These are phyloP conservation scores for Pluvianellus socialis DNA, from an alignment of 2,113 vertebrate species.

Conservation along the genomic window DNA sequence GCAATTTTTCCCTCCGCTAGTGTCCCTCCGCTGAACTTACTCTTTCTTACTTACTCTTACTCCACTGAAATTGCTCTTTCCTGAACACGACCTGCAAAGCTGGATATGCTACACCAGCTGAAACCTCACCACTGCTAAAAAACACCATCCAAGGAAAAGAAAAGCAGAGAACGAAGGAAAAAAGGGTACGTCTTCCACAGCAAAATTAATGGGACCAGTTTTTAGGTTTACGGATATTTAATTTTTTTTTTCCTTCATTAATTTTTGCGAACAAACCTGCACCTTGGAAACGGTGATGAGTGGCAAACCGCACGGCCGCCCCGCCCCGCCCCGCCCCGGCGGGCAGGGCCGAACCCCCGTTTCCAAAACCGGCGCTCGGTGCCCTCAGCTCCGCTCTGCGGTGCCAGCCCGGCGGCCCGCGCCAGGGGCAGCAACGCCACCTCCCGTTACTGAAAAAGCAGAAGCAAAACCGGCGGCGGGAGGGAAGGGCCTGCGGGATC, in stretches of 20 bases:
- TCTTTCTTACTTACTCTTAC: too few species aligned
- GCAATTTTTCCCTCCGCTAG: neutral
- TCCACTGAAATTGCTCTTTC: neutral
- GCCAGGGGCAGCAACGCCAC: fast-evolving
- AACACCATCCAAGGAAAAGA: neutral
- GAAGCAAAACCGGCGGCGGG: neutral
- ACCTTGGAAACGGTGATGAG: fast-evolving
- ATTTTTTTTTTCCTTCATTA: too few species aligned
- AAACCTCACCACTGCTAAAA: neutral
- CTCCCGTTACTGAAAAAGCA: too few species aligned
- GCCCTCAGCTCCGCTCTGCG: neutral
- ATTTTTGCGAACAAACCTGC: neutral
- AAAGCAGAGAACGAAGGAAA: neutral
- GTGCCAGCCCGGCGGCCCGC: neutral
- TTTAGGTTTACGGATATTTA: fast-evolving
- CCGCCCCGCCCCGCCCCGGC: neutral
- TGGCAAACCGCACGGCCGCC: too few species aligned
- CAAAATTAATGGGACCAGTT: neutral
- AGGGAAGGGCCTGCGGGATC: neutral
- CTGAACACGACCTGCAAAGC: neutral
- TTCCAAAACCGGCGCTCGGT: fast-evolving
- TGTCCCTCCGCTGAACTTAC: neutral
- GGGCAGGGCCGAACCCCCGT: too few species aligned
- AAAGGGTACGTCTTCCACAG: neutral
- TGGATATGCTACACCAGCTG: neutral